Evolutionary conservation across 2,113 vertebrate species (phyloP).

Genomic region (Oreochromis spilurus): DNA sequence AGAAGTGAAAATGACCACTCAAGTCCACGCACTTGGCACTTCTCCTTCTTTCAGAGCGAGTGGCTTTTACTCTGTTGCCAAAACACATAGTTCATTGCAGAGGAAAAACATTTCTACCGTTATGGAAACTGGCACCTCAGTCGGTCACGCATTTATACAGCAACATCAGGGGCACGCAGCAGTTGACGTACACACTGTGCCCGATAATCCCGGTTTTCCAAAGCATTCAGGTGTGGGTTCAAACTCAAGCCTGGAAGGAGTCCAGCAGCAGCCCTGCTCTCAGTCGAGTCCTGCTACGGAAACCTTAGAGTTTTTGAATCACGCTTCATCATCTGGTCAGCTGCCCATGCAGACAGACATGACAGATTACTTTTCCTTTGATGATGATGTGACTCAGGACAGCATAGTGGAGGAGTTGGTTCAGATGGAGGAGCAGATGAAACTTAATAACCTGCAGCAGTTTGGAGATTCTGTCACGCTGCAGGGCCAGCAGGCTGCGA

Average conservation of each 20-base stretch:
- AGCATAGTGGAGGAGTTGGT: conserved; percentile 98
- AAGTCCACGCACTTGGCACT: conserved; percentile 64
- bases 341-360: conserved; percentile 80
- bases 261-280: conserved; percentile 69
- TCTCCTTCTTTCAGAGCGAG: conserved; percentile 61
- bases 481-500: conserved; percentile 72
- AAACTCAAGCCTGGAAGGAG: conserved; percentile 74
- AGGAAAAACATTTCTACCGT: conserved; percentile 80
- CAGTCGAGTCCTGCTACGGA: conserved; percentile 58
- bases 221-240: conserved; percentile 70
- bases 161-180: conserved; percentile 77
- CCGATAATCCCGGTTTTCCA: conserved; percentile 63
- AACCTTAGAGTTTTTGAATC: conserved; percentile 64
- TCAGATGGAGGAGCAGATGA: conserved; percentile 99
- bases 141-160: conserved; percentile 78
- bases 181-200: conserved; percentile 71
- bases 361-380: conserved; percentile 85
- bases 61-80: conserved; percentile 75
- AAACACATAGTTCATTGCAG: conserved; percentile 73
- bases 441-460: conserved; percentile 81
- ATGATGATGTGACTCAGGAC: conserved; percentile 97
- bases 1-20: conserved; percentile 63
- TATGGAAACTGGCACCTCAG: conserved; percentile 75
- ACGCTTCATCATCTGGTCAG: conserved; percentile 77
- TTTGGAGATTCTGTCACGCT: conserved; percentile 76